A percentile compares a stretch with the other conserved stretches of the same genome.
Evolutionary conservation across 2,888 invertebrate species (phyloP).

Genomic region (Taenaris catops): DNA sequence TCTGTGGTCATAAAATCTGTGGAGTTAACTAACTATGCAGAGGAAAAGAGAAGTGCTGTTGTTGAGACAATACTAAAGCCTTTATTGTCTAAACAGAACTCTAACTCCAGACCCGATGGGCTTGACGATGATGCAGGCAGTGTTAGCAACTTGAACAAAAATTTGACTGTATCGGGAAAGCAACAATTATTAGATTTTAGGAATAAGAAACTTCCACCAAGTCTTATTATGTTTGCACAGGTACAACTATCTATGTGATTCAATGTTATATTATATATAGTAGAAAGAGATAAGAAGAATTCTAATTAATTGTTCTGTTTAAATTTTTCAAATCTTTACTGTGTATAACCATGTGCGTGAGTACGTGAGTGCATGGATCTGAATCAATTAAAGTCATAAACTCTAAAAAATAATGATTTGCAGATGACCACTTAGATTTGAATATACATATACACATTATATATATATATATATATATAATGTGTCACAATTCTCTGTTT

Average conservation of each 20-base stretch:
- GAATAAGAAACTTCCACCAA: conserved; percentile 87
- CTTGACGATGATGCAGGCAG: conserved; percentile 28
- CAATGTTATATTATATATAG: too few relatives aligned
- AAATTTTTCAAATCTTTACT: too few relatives aligned
- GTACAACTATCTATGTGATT: conserved; percentile 63
- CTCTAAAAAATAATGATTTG: too few relatives aligned
- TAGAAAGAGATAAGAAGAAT: too few relatives aligned
- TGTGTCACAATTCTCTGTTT: too few relatives aligned
- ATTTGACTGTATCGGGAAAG: conserved; percentile 32
- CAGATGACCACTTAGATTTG: too few relatives aligned
- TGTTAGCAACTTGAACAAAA: conserved; percentile 32
- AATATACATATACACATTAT: too few relatives aligned
- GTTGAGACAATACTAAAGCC: conserved; percentile 73
- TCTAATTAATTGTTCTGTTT: too few relatives aligned
- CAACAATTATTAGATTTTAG: conserved; percentile 82
- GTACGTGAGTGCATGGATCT: too few relatives aligned
- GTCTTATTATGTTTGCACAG: conserved; percentile 91
- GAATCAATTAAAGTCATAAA: too few relatives aligned
- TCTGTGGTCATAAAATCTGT: conserved; percentile 91
- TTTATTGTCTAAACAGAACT: conserved; percentile 66
- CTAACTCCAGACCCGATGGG: conserved; percentile 36
- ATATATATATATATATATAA: too few relatives aligned
- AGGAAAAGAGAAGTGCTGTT: conserved; percentile 59
- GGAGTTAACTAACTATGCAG: conserved; percentile 88
- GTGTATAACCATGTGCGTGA: too few relatives aligned